A percentile compares a stretch with the other conserved stretches of the same genome.
Conservation (phyloP, 1,140 invertebrate genomes). For the Drosophila pandora region DNA sequence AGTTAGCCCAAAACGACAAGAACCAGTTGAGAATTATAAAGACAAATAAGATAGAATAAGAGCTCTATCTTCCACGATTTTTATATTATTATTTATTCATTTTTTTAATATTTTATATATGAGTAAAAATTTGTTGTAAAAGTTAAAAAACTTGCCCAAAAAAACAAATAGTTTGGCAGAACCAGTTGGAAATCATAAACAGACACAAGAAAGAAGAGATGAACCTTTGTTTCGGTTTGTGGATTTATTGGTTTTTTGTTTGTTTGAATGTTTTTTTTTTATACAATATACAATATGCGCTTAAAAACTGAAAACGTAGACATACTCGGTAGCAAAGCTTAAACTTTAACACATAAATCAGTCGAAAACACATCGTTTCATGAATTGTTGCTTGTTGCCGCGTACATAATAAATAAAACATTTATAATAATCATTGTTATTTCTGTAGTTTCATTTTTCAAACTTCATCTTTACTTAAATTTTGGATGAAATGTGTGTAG, state of each 20-base stretch:
- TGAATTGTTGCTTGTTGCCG: conserved; percentile 49
- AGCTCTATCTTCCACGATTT: too few species aligned
- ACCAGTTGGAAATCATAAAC: background rate
- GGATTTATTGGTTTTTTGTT: conserved; percentile 10
- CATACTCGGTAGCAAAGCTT: conserved; percentile 50
- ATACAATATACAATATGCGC: conserved; percentile 16
- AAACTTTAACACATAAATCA: conserved; percentile 71
- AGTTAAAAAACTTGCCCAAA: too few species aligned
- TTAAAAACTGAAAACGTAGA: conserved; percentile 20
- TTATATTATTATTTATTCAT: too few species aligned
- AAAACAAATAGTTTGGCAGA: too few species aligned
- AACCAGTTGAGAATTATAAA: too few species aligned
- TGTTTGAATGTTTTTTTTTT: conserved; percentile 16
- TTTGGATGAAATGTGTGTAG: conserved; percentile 19
- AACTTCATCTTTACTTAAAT: background rate
- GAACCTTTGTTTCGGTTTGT: conserved; percentile 3
- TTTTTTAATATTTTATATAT: too few species aligned
- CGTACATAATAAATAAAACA: conserved; percentile 55
- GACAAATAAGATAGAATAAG: too few species aligned
- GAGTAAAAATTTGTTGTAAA: too few species aligned
- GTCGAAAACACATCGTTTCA: conserved; percentile 57
- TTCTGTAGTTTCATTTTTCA: conserved; percentile 26
- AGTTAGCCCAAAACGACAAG: too few species aligned
- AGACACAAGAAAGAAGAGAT: background rate
- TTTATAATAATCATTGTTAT: conserved; percentile 44